Percentiles rank a stretch among this genome's conserved stretches.
phyloP scores from a whole-genome alignment of 2,797 vertebrate species.

The Gymnothorax javanicus region DNA sequence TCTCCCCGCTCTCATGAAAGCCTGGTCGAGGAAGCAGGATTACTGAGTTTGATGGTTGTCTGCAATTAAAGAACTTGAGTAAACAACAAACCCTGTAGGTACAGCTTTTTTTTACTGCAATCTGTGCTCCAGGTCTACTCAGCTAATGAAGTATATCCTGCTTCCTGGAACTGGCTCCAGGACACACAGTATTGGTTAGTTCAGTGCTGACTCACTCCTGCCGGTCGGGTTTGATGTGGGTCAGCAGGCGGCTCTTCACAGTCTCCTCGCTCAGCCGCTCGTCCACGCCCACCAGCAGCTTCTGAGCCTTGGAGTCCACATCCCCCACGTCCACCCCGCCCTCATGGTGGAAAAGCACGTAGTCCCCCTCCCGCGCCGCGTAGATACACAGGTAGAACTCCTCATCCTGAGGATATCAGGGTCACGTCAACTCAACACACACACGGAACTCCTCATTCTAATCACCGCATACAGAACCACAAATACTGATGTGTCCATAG shows the following conservation, averaged over 20 bases:
- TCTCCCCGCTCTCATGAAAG: no score
- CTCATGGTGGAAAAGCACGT: slow-evolving; percentile 90
- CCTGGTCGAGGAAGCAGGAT: no score
- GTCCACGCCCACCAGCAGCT: slow-evolving; percentile 81
- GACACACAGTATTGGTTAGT: no score
- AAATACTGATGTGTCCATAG: background rate
- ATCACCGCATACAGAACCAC: background rate
- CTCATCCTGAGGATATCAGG: slow-evolving; percentile 75
- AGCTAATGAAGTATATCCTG: no score
- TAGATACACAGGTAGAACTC: slow-evolving; percentile 96
- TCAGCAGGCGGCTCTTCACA: slow-evolving; percentile 80
- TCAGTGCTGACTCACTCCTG: slow-evolving; percentile 74
- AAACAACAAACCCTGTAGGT: no score
- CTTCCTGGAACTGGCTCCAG: no score
- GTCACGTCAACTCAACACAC: background rate
- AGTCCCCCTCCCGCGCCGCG: slow-evolving; percentile 88
- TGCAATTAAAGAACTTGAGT: no score
- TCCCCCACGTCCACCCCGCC: slow-evolving; percentile 93
- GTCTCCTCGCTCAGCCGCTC: slow-evolving; percentile 78
- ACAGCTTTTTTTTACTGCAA: no score
- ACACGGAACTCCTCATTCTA: background rate
- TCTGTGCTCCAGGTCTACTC: no score
- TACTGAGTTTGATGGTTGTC: no score
- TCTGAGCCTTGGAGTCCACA: slow-evolving; percentile 89
- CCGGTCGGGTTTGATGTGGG: slow-evolving; percentile 74